Evolutionary conservation across 2,797 vertebrate species (phyloP).

Genomic region (Acropternis orthonyx): DNA sequence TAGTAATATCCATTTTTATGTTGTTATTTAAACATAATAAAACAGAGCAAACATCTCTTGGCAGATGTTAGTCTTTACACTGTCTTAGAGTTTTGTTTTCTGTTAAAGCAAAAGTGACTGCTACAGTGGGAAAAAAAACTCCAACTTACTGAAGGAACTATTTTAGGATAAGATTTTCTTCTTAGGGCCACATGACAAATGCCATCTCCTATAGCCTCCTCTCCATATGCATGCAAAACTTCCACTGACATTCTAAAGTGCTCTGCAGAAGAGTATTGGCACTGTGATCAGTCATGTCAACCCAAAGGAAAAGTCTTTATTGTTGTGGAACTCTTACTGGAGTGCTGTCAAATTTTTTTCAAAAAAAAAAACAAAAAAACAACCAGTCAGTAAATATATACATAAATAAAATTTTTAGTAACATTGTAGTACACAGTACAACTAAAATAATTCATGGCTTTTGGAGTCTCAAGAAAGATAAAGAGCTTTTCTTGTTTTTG

Average conservation of each 20-base stretch:
- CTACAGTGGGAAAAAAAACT: not conserved
- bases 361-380: not conserved
- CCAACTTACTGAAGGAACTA: not conserved
- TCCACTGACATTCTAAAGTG: not conserved
- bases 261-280: not conserved
- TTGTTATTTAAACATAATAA: not conserved
- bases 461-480: not conserved
- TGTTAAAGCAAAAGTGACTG: not conserved
- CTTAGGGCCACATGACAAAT: not conserved
- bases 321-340: not conserved
- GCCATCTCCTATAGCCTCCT: not conserved
- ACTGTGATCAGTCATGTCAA: not conserved
- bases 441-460: not conserved
- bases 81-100: not conserved
- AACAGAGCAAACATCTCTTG: not conserved
- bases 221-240: not conserved
- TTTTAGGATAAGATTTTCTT: slow-evolving; percentile 11
- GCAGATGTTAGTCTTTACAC: not conserved
- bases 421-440: not conserved
- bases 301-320: not conserved
- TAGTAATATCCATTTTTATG: not conserved
- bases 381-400: not conserved
- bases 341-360: not conserved
- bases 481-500: not conserved
- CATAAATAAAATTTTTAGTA: not conserved